phyloP scores from a whole-genome alignment of 2,888 invertebrate genomes.

The Arrhopalites spinosus region DNA sequence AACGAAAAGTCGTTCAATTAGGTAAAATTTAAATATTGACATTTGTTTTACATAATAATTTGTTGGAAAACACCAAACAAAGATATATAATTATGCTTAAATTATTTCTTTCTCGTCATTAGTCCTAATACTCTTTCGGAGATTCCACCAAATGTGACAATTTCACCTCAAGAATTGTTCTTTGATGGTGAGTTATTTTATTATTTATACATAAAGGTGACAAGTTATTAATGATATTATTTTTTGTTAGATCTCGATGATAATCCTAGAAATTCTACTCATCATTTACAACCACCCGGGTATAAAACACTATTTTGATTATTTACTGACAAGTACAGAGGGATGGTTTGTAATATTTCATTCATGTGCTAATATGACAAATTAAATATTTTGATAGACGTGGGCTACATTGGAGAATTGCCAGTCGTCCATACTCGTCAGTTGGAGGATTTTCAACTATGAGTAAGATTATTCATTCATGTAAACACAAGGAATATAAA shows the following conservation, averaged over 20 bases:
- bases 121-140: constrained; percentile 54
- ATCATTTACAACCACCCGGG: constrained; percentile 56
- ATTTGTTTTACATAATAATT: not conserved
- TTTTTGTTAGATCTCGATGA: constrained; percentile 56
- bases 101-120: not conserved
- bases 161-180: constrained; percentile 56
- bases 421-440: constrained; percentile 48
- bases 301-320: too few relatives aligned
- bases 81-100: not conserved
- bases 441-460: not conserved
- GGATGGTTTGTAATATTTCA: too few relatives aligned
- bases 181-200: too few relatives aligned
- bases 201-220: too few relatives aligned
- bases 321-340: too few relatives aligned
- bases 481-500: too few relatives aligned
- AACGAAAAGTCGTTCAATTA: constrained; percentile 55
- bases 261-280: constrained; percentile 55
- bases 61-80: not conserved
- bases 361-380: too few relatives aligned
- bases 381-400: constrained; percentile 42
- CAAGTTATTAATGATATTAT: too few relatives aligned
- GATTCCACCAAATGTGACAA: constrained; percentile 54
- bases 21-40: not conserved
- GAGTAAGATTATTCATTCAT: constrained; percentile 28
- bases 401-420: constrained; percentile 56